Evolutionary conservation across 2,797 vertebrate species (phyloP), one percentile per base, ranked within the genome.

Genomic region (Naso thynnoides): DNA sequence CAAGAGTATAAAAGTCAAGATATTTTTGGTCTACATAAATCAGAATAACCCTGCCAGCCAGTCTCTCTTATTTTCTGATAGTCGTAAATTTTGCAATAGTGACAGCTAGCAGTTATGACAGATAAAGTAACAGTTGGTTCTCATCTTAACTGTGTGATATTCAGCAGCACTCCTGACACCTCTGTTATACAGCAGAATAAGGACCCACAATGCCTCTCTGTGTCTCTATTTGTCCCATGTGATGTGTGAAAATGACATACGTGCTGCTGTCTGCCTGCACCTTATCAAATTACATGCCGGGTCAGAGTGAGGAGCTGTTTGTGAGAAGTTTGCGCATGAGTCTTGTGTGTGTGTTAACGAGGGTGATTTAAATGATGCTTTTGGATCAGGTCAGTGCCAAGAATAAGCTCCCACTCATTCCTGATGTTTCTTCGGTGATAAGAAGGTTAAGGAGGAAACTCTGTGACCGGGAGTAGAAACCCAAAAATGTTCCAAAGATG

Each of bases 231-330:
- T 8, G 21, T 78, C 70, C 77, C 90, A 90, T 90, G 90, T 93
- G 89, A 92, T 86, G 76, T 79, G 73, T 54, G 38, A 84, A 93
- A 93, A 94, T 90, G 69, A 92, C 88, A 80, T 80, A 58, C 87
- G 14, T 85, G 86, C 86, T 86, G 89, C 79, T 44, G 63, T 74
- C 76, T 71, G 62, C 79, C 73, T 76, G 80, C 50, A 41, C 57
- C 89, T 90, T 75, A 93, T 93, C 78, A 72, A 79, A 89, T 88
- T 85, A 89, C 69, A 55, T 39, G 55, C 54, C 57, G 65, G 68
- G 38, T 88, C 82, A 83, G 70, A 70, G 29, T 50, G 62, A 69
- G 60, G 54, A 59, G 41, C 39, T 69, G 63, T 78, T 61, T 70
- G 23, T 61, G 27, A 27, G 13, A 56, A 10, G 64, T 69, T 27